Conservation (phyloP, 2,113 vertebrate species). For the Sapajus apella region DNA sequence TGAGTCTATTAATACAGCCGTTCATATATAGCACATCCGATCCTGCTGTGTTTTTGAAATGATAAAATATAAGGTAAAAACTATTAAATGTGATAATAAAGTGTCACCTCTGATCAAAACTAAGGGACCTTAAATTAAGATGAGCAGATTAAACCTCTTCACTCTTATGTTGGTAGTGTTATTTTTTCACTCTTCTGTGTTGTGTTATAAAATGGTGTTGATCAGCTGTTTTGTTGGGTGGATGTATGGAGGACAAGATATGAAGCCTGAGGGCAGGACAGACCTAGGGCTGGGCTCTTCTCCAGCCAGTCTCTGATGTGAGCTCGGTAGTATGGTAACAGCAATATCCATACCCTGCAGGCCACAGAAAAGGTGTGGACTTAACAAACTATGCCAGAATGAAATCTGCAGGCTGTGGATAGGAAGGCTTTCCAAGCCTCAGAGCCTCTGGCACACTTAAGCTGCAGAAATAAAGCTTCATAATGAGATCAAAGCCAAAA, state of each 20-base stretch:
- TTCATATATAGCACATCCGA: neutral
- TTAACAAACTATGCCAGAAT: accelerated
- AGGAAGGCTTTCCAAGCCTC: neutral
- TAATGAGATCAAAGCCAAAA: neutral
- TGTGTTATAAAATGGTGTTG: accelerated
- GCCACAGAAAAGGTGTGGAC: accelerated
- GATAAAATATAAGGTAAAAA: neutral
- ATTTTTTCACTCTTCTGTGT: accelerated
- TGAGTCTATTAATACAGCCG: neutral
- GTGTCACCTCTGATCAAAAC: neutral
- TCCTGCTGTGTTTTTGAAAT: neutral
- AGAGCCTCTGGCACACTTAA: neutral
- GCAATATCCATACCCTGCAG: no score
- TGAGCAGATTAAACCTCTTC: neutral
- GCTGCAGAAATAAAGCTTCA: neutral
- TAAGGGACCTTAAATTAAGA: neutral
- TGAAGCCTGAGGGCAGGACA: neutral
- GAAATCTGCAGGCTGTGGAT: neutral
- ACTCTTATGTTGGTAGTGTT: neutral
- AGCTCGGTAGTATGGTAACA: accelerated
- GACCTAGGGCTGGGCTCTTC: no score
- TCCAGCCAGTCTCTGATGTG: neutral
- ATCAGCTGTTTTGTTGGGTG: neutral
- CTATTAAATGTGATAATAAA: neutral
- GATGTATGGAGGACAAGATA: no score